Conservation (phyloP, 2,113 vertebrate species). For the Pao palembangensis region DNA sequence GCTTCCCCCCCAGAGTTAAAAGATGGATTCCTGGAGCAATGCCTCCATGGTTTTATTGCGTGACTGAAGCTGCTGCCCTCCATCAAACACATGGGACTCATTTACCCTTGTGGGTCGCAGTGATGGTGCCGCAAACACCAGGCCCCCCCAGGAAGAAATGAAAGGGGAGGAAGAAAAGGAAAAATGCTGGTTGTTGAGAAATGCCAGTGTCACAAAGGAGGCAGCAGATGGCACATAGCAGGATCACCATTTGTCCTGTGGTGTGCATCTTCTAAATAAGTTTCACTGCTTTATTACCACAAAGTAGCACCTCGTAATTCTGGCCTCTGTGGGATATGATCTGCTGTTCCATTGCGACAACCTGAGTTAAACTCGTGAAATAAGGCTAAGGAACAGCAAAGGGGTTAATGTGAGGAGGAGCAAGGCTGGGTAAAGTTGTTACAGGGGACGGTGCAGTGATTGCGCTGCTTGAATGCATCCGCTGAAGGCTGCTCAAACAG, state of each 20-base stretch:
- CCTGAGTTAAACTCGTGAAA: constrained; percentile 30
- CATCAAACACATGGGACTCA: constrained; percentile 76
- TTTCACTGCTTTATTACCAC: constrained; percentile 46
- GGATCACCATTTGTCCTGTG: constrained; percentile 44
- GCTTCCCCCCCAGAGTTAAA: constrained; percentile 52
- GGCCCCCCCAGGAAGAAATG: constrained; percentile 52
- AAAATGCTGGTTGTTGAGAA: constrained; percentile 37
- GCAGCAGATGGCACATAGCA: constrained; percentile 31
- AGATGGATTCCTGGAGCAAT: constrained; percentile 70
- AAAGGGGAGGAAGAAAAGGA: constrained; percentile 36
- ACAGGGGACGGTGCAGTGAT: constrained; percentile 29
- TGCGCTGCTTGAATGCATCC: constrained; percentile 29
- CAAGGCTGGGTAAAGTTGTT: constrained; percentile 17
- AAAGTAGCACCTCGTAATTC: constrained; percentile 40
- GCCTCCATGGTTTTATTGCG: constrained; percentile 68
- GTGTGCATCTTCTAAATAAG: constrained; percentile 40
- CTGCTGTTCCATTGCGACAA: constrained; percentile 16
- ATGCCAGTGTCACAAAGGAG: constrained; percentile 44
- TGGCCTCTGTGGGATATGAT: constrained; percentile 21
- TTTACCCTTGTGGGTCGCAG: constrained; percentile 71
- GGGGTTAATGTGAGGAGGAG: background rate
- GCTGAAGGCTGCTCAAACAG: constrained; percentile 59
- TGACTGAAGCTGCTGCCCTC: constrained; percentile 71
- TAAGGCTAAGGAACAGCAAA: background rate
- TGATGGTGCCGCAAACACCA: constrained; percentile 70